Base-by-base conservation (phyloP, 2,888 invertebrate genomes). In the Scaptomyza cyrtandrae region DNA sequence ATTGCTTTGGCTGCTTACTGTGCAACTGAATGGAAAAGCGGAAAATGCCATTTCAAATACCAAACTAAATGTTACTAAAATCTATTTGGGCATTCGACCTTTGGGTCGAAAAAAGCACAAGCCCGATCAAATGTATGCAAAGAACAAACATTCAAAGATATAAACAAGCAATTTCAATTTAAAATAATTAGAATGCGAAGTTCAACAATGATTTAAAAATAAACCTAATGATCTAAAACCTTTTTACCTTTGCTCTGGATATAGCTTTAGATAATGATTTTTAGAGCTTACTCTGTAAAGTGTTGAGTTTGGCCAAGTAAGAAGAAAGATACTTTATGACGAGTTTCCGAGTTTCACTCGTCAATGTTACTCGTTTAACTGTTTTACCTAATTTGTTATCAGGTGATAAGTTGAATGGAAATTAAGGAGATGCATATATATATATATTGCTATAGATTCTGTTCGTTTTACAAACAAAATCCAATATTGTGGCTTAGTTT, bases 41-140 rank as follows among this genome's bases (percentile, higher is more conserved):
- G 6, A n/a, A 35, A 56, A n/a, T 41, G 39, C 14, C 54, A 44
- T 37, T 37, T 24, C 10, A 16, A 44, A 31, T 45, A 45, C 39
- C 52, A 57, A 41, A 39, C n/a, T 7, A 33, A 46, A 53, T 27
- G 16, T 31, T 44, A 11, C 50, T 1, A 6, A 50, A 50, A 14
- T 41, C 10, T 39, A 2, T 37, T 35, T 19, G 5, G 19, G 24
- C 24, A 24, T 19, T 19, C 19, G 19, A 19, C 19, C 19, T 19
- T 19, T 19, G 19, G 19, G 19, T 19, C n/a, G n/a, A 39, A 39
- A 39, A 39, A 39, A 39, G 2, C 16, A 41, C 7, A 39, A 14
- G 9, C 13, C 3, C n/a, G 3, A 39, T 14, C n/a, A 39, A 39
- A 14, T 41, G 24, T 11, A 27, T 27, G 43, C 5, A 43, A 43